Percentiles rank a stretch among this genome's conserved stretches.
Evolutionary conservation across 2,797 vertebrate species (phyloP).

Genomic region (Aulostomus chinensis): DNA sequence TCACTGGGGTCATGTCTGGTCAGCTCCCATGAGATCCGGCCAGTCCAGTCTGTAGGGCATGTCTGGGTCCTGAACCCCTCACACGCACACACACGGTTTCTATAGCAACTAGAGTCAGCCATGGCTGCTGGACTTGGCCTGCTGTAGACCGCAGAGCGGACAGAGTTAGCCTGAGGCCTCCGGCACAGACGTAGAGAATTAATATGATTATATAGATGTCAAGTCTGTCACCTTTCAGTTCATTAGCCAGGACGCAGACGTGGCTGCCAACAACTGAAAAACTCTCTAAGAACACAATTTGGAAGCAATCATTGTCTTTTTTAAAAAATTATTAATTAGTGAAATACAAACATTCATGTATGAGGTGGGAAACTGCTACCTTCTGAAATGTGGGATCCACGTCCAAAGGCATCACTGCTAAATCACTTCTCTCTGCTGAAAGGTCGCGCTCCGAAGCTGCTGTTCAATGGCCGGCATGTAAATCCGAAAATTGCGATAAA

Average conservation of each 20-base stretch:
- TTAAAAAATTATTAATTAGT: no score
- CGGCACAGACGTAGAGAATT: slow-evolving; percentile 65
- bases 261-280: no score
- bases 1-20: slow-evolving; percentile 84
- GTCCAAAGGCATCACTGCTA: no score
- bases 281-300: no score
- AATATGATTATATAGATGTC: slow-evolving; percentile 73
- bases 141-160: slow-evolving; percentile 40
- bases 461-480: no score
- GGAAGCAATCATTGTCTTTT: no score
- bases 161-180: slow-evolving; percentile 55
- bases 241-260: slow-evolving; percentile 44
- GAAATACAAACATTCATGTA: no score
- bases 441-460: no score
- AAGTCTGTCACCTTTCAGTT: slow-evolving; percentile 59
- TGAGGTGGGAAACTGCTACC: no score
- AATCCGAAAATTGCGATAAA: no score
- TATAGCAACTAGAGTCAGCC: slow-evolving; percentile 69
- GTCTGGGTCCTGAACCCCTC: slow-evolving; percentile 69
- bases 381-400: no score
- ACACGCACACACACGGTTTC: slow-evolving; percentile 52
- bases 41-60: slow-evolving; percentile 70
- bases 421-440: no score
- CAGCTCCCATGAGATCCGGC: slow-evolving; percentile 77
- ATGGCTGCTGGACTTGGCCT: slow-evolving; percentile 29